phyloP scores from a whole-genome alignment of 92 coral and sea anemone genomes.

The Diadumene lineata region DNA sequence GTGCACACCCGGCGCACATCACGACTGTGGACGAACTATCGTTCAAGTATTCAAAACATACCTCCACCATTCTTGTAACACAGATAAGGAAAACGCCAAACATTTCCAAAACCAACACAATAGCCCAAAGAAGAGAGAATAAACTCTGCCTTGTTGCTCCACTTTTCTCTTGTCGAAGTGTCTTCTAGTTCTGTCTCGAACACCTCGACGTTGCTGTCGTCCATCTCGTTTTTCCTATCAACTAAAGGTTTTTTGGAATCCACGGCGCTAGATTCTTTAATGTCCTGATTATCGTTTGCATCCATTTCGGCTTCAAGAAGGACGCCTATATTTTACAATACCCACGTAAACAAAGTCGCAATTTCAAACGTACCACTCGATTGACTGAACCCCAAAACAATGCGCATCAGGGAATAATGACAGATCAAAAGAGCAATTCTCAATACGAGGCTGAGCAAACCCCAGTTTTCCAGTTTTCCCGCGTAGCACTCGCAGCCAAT shows the following conservation, averaged over 20 bases:
- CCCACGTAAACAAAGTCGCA: too few species aligned
- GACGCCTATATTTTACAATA: too few species aligned
- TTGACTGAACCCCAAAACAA: too few species aligned
- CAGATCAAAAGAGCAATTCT: too few species aligned
- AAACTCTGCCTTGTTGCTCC: slow-evolving; percentile 44
- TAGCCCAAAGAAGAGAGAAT: slow-evolving; percentile 50
- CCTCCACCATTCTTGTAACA: slow-evolving; percentile 53
- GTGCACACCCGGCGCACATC: too few species aligned
- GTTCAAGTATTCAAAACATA: too few species aligned
- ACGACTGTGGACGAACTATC: too few species aligned
- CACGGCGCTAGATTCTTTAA: background rate
- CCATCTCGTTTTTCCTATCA: slow-evolving; percentile 7
- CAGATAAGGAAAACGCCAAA: slow-evolving; percentile 57
- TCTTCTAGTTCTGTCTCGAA: background rate
- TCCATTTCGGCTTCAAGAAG: background rate
- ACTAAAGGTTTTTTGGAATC: slow-evolving; percentile 32
- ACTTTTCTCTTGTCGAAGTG: slow-evolving; percentile 11
- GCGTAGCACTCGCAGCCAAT: too few species aligned
- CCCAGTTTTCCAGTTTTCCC: too few species aligned
- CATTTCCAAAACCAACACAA: slow-evolving; percentile 53
- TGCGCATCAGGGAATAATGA: too few species aligned
- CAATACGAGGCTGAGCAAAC: too few species aligned
- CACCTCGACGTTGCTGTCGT: background rate
- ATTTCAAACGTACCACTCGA: too few species aligned
- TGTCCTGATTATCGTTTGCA: background rate